Base-by-base conservation (phyloP, 2,888 invertebrate species). In the Epinotia brunnichana region DNA sequence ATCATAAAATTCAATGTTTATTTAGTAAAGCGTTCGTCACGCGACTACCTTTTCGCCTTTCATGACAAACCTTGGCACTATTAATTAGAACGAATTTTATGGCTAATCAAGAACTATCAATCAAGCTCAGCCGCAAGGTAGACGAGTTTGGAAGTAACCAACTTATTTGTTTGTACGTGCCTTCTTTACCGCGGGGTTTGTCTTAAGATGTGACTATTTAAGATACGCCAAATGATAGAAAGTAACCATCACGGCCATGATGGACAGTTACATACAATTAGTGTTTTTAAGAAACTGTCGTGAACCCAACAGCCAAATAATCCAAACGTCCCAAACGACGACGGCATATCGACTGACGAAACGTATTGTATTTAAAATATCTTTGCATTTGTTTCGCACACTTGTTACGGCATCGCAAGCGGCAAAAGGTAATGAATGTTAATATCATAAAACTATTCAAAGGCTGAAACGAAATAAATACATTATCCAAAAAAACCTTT, bases 1-100 rank as follows among this genome's bases (percentile, higher is more conserved):
- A 63, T 56, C 68, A 62, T 72, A 62, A 68, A 72, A 51, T 68
- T 68, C 57, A 73, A 68, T 68, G 62, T 73, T 39, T 73, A 72
- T 68, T 61, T 73, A 59, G 41, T 44, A 51, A 64, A 60, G 41
- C 73, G 29, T 41, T 17, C 39, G 72, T 63, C 72, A 72, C 72
- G 72, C 68, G 51, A 73, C 53, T 24, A 51, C 59, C 41, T 67
- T 44, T 59, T 71, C 51, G 59, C 44, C 61, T 68, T 73, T 73
- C 68, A 73, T 54, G 68, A 39, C 57, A 51, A 54, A 63, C 54
- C 57, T 73, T 56, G 39, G 51, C 35, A n/a, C 54, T 54, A 68
- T 68, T 73, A 57, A 41, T 68, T 68, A 68, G 61, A 61, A 72
- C 21, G 68, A 73, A 68, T 62, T 73, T 68, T 41, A 68, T 68